These are phyloP conservation scores for Cephonodes hylas DNA, from an alignment of 2,888 invertebrate genomes.

Conservation along the genomic window DNA sequence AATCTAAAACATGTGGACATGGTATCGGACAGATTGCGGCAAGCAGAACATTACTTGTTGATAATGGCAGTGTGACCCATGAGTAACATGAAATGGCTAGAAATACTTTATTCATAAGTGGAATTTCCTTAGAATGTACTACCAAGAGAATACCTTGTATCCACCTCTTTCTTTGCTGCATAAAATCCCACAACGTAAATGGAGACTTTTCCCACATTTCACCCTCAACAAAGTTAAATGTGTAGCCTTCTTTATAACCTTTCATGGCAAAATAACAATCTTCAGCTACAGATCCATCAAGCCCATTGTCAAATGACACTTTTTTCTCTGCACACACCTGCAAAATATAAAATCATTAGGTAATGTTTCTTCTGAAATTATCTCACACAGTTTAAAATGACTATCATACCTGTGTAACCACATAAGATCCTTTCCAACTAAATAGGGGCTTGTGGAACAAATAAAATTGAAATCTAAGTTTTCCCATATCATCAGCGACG, in stretches of 20 bases:
- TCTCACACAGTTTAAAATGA: neutral
- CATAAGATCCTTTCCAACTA: constrained; percentile 99
- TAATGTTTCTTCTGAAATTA: neutral
- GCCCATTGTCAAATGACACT: constrained; percentile 97
- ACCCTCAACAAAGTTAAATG: constrained; percentile 97
- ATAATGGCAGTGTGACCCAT: constrained; percentile 97
- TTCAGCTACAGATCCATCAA: constrained; percentile 98
- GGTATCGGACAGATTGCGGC: constrained; percentile 93
- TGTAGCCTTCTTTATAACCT: constrained; percentile 93
- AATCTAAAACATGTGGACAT: constrained; percentile 90
- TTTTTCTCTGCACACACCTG: constrained; percentile 94
- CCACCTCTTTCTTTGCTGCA: constrained; percentile 98
- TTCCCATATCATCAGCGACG: constrained; percentile 99
- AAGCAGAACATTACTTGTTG: constrained; percentile 93
- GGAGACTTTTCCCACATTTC: constrained; percentile 99
- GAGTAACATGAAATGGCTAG: constrained; percentile 95
- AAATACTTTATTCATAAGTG: constrained; percentile 88
- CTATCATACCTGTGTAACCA: constrained; percentile 92
- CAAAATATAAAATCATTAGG: constrained; percentile 36
- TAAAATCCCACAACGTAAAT: constrained; percentile 95
- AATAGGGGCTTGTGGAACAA: constrained; percentile 97
- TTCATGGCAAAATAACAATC: constrained; percentile 99
- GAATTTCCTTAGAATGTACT: constrained; percentile 92
- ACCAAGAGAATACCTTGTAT: constrained; percentile 94
- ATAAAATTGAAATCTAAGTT: constrained; percentile 94